These are phyloP conservation scores for Meiosimyza platycephala DNA, from an alignment of 2,888 invertebrate genomes.

Conservation along the genomic window DNA sequence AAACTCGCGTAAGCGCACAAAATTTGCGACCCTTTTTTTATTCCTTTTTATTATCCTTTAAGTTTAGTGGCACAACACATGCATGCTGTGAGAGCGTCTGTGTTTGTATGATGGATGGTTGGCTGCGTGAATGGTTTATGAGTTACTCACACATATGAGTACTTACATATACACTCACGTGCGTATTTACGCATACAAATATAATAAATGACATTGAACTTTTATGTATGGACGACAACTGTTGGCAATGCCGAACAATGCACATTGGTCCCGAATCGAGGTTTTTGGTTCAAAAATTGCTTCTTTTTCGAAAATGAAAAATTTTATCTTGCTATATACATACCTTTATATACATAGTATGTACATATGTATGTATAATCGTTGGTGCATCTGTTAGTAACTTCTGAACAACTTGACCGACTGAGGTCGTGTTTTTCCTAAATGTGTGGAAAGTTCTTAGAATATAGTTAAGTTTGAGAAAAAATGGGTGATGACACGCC, in stretches of 20 bases:
- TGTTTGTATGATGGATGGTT: slow-evolving; percentile 27
- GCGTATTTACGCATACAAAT: slow-evolving; percentile 30
- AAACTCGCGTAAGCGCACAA: slow-evolving; percentile 8
- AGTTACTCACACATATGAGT: neutral
- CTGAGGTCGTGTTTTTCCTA: too few species aligned
- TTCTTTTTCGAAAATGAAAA: too few species aligned
- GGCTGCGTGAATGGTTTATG: neutral
- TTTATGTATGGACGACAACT: slow-evolving; percentile 46
- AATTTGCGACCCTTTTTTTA: slow-evolving; percentile 30
- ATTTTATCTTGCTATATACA: too few species aligned
- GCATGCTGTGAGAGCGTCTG: slow-evolving; percentile 12
- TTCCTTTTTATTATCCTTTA: slow-evolving; percentile 31
- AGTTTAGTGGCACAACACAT: slow-evolving; percentile 31
- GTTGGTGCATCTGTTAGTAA: too few species aligned
- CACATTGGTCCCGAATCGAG: too few species aligned
- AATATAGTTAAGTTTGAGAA: too few species aligned
- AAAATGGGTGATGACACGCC: too few species aligned
- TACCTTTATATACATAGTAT: too few species aligned
- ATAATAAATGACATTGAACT: slow-evolving; percentile 38
- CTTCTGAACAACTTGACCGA: too few species aligned
- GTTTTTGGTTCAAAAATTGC: too few species aligned
- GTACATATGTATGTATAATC: too few species aligned
- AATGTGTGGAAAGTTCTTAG: too few species aligned
- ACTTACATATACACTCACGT: slow-evolving; percentile 9
- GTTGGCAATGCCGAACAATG: slow-evolving; percentile 19